These are phyloP conservation scores for Actinia equina DNA, from an alignment of 64 coral and sea anemone genomes.

Conservation along the genomic window DNA sequence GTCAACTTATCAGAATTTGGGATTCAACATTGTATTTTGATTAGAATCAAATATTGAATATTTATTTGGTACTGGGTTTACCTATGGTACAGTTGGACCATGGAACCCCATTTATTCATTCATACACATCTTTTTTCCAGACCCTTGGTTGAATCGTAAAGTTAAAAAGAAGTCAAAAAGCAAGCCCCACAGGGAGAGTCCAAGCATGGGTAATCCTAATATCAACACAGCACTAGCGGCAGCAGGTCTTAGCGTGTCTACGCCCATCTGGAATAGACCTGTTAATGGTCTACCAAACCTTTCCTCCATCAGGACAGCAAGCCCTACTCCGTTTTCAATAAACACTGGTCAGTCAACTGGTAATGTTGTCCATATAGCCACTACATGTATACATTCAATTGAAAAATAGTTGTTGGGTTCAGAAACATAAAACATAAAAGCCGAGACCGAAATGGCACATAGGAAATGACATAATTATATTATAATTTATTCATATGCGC, in stretches of 20 bases:
- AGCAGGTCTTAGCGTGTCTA: conserved; percentile 71
- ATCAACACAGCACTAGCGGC: conserved; percentile 78
- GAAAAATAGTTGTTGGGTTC: too few species aligned
- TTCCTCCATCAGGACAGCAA: neutral
- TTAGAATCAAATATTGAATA: too few species aligned
- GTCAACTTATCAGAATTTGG: too few species aligned
- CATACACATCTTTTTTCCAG: conserved; percentile 17
- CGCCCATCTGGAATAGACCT: conserved; percentile 59
- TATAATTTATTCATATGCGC: too few species aligned
- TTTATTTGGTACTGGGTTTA: neutral
- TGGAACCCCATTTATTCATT: neutral
- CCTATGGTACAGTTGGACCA: neutral
- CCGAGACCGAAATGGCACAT: too few species aligned
- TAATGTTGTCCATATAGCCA: too few species aligned
- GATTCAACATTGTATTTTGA: too few species aligned
- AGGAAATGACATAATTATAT: too few species aligned
- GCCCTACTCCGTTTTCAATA: neutral
- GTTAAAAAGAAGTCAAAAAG: conserved; percentile 60
- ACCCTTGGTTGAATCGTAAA: conserved; percentile 88
- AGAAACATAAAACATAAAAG: too few species aligned
- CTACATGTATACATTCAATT: too few species aligned
- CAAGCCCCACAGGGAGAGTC: conserved; percentile 43
- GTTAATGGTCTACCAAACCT: conserved; percentile 40
- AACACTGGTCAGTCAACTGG: neutral
- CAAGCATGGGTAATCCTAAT: neutral